Evolutionary conservation across 1,140 invertebrate genomes (phyloP), one percentile per base, ranked within the genome.

Genomic region (Sipha flava): DNA sequence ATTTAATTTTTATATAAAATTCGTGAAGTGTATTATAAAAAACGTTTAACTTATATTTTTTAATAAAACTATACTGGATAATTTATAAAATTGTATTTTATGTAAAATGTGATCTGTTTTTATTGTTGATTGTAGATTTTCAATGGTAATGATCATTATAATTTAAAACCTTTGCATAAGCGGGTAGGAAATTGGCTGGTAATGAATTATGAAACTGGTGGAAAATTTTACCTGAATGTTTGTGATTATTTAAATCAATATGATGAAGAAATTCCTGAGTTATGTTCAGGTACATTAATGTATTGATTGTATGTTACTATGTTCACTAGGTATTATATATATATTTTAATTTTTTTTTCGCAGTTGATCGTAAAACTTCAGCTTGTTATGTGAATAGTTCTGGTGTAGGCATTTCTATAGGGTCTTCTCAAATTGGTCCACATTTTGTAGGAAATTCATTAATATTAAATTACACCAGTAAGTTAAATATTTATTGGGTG

Each of bases 171-270:
- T 14, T 57, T 77, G 26, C 21, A 77, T 21, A 77, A 77, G 9
- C 29, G 52, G 40, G 29, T 77, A 54, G 72, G 23, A 14, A 77
- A 77, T 57, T 77, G n/a, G n/a, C 18, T 14, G 26, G 21, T 77
- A 12, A 10, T 14, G 23, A 59, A 77, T 43, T 21, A 29, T 57
- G 29, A 77, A 57, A 18, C 18, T 26, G 34, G 72, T 10, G 72
- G 72, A 77, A 21, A 23, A 18, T 77, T 77, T 40, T 57, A 57
- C 14, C 7, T 77, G 9, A 77, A 77, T 40, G n/a, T 77, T 77
- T 77, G 72, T 77, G 72, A 16, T 40, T 77, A 34, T 77, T 77
- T 77, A 54, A 77, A 77, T n/a, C 3, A 23, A 57, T 43, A 77
- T 37, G 49, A 23, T 57, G n/a, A 37, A 54, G 23, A 40, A 57